Conservation (phyloP, 2,113 vertebrate species). For the Percina caprodes region DNA sequence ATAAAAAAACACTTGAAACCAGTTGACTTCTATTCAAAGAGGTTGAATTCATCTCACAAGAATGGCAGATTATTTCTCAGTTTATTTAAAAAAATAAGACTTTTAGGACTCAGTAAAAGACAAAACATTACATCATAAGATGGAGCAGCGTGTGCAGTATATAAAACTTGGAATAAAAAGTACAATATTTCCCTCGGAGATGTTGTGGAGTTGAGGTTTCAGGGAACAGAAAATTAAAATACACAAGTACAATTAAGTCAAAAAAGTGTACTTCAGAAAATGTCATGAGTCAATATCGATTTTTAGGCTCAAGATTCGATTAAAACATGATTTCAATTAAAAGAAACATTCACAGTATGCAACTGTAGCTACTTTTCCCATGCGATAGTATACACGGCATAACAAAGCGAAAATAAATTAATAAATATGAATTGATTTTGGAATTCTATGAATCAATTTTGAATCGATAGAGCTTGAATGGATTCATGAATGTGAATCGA, state of each 20-base stretch:
- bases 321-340: too few relatives aligned
- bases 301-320: too few relatives aligned
- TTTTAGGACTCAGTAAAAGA: neutral
- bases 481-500: too few relatives aligned
- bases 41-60: neutral
- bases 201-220: neutral
- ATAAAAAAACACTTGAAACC: neutral
- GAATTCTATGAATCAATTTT: too few relatives aligned
- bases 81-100: neutral
- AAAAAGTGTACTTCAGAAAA: neutral
- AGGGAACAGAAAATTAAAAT: neutral
- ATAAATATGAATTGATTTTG: too few relatives aligned
- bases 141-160: neutral
- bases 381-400: too few relatives aligned
- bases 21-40: neutral
- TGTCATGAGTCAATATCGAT: too few relatives aligned
- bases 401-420: too few relatives aligned
- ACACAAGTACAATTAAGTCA: neutral
- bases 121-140: neutral
- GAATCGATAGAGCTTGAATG: too few relatives aligned
- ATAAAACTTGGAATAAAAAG: neutral
- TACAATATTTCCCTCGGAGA: neutral
- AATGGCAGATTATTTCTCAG: neutral
- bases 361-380: too few relatives aligned
- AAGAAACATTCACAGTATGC: too few relatives aligned